These are phyloP conservation scores for Anagyrus pseudococci DNA, from an alignment of 2,888 invertebrate species.

Conservation along the genomic window DNA sequence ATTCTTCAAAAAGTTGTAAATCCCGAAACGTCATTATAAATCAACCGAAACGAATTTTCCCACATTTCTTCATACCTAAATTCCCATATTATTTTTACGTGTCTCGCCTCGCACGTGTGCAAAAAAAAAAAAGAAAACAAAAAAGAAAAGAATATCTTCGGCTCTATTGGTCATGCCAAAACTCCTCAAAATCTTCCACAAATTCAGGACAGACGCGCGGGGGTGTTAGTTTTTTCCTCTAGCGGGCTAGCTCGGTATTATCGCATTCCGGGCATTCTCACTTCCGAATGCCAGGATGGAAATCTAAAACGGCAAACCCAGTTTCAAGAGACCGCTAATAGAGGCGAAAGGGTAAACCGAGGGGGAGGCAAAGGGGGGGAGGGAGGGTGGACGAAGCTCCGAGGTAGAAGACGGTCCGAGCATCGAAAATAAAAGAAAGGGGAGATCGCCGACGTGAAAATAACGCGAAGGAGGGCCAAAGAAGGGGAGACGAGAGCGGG, in stretches of 20 bases:
- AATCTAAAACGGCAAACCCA: conserved; percentile 31
- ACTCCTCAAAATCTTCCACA: not conserved
- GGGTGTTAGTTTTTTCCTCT: no score
- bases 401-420: no score
- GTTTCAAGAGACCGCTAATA: conserved; percentile 18
- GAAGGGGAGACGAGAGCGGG: conserved; percentile 2
- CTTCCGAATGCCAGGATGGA: conserved; percentile 36
- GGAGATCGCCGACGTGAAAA: conserved; percentile 27
- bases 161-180: not conserved
- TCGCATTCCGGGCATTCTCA: conserved; percentile 31
- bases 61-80: no score
- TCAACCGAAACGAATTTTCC: no score
- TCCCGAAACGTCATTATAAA: no score
- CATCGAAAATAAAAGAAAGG: conserved; percentile 31
- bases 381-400: conserved; percentile 6
- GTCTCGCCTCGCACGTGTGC: no score
- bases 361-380: no score
- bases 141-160: no score
- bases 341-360: conserved; percentile 4
- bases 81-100: no score
- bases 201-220: conserved; percentile 6
- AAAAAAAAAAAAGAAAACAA: no score
- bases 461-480: conserved; percentile 27
- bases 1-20: no score
- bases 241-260: not conserved